A percentile compares a stretch with the other conserved stretches of the same genome.
Evolutionary conservation across 2,113 vertebrate genomes (phyloP).

Genomic region (Octodon degus): DNA sequence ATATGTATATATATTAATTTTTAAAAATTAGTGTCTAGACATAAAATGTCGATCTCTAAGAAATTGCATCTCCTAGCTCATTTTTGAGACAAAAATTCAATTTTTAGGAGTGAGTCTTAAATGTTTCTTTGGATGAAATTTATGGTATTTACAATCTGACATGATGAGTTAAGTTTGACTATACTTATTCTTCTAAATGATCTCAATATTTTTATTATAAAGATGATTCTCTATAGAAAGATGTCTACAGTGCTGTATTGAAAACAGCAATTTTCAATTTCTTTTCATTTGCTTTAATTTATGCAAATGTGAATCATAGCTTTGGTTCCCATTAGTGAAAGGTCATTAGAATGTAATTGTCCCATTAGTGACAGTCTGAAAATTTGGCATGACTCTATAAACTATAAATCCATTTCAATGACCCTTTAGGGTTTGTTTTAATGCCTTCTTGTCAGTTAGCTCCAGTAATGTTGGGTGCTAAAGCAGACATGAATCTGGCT

Average conservation of each 20-base stretch:
- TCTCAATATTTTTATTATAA: conserved; percentile 48
- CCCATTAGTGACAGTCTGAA: conserved; percentile 62
- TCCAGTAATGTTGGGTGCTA: not conserved
- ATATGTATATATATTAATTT: too few species aligned
- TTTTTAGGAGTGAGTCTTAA: not conserved
- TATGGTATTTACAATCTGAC: not conserved
- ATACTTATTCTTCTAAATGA: conserved; percentile 18
- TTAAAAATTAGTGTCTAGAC: not conserved
- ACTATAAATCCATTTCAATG: conserved; percentile 55
- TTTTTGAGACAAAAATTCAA: not conserved
- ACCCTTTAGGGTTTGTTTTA: conserved; percentile 65
- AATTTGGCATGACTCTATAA: conserved; percentile 63
- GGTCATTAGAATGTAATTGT: conserved; percentile 77
- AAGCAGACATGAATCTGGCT: conserved; percentile 46
- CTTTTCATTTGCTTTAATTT: conserved; percentile 77
- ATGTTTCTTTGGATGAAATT: not conserved
- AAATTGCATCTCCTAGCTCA: not conserved
- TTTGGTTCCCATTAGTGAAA: conserved; percentile 70
- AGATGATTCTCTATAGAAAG: conserved; percentile 60
- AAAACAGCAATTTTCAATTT: too few species aligned
- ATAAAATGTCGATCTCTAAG: not conserved
- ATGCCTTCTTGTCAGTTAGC: conserved; percentile 39
- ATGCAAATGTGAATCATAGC: conserved; percentile 69
- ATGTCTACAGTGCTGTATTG: conserved; percentile 37
- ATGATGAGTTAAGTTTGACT: conserved; percentile 45